Evolutionary conservation across 2,888 invertebrate genomes (phyloP).

Genomic region (Cataglyphis cursor): DNA sequence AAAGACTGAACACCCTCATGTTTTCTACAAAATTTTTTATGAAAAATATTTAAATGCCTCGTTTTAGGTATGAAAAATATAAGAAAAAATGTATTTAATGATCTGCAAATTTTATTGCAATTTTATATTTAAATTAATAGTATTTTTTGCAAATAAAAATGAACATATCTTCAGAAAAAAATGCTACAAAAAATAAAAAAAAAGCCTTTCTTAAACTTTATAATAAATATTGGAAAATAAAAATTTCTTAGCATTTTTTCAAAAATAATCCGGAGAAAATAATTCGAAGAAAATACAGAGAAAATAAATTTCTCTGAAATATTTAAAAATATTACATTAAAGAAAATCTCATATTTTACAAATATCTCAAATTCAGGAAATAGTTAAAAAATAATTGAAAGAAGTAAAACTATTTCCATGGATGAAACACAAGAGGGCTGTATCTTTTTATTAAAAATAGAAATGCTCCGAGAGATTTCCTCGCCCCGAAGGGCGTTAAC

Average conservation of each 20-base stretch:
- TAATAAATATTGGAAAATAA: not conserved
- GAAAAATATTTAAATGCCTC: no score
- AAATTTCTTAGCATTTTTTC: not conserved
- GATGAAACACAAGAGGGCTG: not conserved
- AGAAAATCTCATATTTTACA: not conserved
- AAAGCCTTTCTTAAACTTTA: not conserved
- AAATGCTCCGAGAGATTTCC: not conserved
- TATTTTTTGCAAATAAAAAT: no score
- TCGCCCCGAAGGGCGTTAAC: slow-evolving; percentile 11
- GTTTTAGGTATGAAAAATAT: no score
- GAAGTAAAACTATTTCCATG: not conserved
- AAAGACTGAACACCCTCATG: no score
- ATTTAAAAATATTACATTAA: not conserved
- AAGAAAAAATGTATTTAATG: no score
- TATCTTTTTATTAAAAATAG: not conserved
- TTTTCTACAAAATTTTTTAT: no score
- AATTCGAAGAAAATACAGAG: not conserved
- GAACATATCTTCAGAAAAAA: slow-evolving; percentile 85
- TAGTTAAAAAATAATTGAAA: not conserved
- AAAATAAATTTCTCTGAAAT: not conserved
- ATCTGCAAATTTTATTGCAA: no score
- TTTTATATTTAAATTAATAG: no score
- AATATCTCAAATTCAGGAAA: not conserved
- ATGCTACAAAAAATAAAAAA: slow-evolving; percentile 86
- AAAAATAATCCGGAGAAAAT: not conserved